A percentile compares a stretch with the other conserved stretches of the same genome.
phyloP scores from a whole-genome alignment of 2,888 invertebrate species.

The Myopa tessellatipennis region DNA sequence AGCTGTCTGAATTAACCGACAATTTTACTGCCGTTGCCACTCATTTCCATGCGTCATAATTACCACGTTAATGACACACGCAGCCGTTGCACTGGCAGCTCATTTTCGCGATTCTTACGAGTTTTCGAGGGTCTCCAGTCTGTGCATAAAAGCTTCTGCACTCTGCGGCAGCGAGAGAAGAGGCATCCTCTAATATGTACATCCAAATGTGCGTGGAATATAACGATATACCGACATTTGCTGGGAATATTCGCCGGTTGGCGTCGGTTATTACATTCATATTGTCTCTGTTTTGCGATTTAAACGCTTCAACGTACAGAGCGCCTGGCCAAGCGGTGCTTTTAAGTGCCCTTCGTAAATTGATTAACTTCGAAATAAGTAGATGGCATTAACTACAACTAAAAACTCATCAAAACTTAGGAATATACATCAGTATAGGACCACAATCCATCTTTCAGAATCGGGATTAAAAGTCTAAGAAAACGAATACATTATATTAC shows the following conservation, averaged over 20 bases:
- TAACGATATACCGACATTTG: neutral
- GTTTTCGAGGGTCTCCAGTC: slow-evolving; percentile 10
- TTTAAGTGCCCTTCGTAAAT: slow-evolving; percentile 20
- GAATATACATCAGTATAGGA: too few species aligned
- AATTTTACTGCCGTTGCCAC: slow-evolving; percentile 2
- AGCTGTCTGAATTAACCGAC: neutral
- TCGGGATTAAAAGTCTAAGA: too few species aligned
- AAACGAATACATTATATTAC: too few species aligned
- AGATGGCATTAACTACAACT: too few species aligned
- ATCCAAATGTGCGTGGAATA: neutral
- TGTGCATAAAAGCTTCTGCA: slow-evolving; percentile 15
- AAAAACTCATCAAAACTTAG: too few species aligned
- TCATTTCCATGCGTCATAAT: slow-evolving; percentile 25
- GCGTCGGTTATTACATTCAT: slow-evolving; percentile 6
- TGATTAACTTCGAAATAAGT: neutral
- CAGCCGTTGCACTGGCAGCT: slow-evolving; percentile 23
- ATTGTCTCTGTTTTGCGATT: slow-evolving; percentile 14
- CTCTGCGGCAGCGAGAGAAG: neutral
- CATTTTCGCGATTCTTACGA: neutral
- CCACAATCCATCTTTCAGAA: too few species aligned
- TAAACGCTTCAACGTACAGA: neutral
- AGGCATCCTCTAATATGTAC: neutral
- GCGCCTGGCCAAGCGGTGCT: too few species aligned
- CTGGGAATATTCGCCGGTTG: neutral
- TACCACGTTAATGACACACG: slow-evolving; percentile 29